Evolutionary conservation across 2,797 vertebrate genomes (phyloP).

Genomic region (Yasuhikotakia modesta): DNA sequence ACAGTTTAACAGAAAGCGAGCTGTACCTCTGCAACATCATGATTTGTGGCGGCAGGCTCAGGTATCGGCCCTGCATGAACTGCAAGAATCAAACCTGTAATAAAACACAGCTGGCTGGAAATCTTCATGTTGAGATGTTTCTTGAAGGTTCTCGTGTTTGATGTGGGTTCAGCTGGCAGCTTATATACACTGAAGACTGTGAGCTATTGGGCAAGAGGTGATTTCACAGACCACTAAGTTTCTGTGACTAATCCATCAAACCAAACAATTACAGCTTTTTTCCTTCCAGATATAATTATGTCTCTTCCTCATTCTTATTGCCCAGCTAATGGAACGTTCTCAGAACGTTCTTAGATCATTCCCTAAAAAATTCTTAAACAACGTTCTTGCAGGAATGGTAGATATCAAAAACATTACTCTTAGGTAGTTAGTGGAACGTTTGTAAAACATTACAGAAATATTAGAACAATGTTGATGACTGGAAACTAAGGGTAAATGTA

Average conservation of each 20-base stretch:
- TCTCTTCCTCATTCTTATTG: not conserved
- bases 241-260: not conserved
- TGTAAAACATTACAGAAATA: no score
- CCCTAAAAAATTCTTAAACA: no score
- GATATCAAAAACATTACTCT: no score
- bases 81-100: conserved; percentile 17
- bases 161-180: not conserved
- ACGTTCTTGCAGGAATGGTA: no score
- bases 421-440: no score
- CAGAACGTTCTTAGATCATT: no score
- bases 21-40: not conserved
- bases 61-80: conserved; percentile 17
- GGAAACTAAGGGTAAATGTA: not conserved
- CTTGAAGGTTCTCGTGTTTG: not conserved
- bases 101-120: conserved; percentile 9
- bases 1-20: not conserved
- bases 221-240: not conserved
- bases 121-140: conserved; percentile 22
- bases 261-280: not conserved
- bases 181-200: conserved; percentile 37
- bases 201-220: not conserved
- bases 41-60: not conserved
- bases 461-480: no score
- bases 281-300: not conserved
- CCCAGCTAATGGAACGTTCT: no score